A percentile compares a stretch with the other conserved stretches of the same genome.
Conservation (phyloP, 1,140 invertebrate genomes). For the Nephotettix cincticeps region DNA sequence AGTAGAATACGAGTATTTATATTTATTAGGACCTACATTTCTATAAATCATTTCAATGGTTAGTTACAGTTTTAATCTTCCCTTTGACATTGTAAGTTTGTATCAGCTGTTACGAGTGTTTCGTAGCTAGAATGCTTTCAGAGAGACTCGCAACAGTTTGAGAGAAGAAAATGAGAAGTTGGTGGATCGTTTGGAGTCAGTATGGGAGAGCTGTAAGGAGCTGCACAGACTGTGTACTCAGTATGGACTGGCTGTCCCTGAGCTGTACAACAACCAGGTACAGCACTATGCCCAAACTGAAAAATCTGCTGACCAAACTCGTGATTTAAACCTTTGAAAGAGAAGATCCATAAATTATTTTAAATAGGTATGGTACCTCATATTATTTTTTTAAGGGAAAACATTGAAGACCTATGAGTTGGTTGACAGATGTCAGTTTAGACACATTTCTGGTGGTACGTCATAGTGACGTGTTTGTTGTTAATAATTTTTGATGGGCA, state of each 20-base stretch:
- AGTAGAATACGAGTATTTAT: no score
- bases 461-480: not conserved
- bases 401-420: no score
- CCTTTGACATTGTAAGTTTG: not conserved
- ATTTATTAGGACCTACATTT: no score
- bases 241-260: conserved; percentile 32
- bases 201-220: conserved; percentile 40
- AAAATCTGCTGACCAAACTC: no score
- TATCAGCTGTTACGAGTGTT: not conserved
- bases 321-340: no score
- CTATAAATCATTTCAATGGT: no score
- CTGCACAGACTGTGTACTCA: conserved; percentile 35
- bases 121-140: conserved; percentile 31
- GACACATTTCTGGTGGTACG: not conserved
- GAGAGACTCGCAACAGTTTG: conserved; percentile 39
- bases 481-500: not conserved
- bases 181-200: conserved; percentile 33
- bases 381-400: no score
- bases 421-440: not conserved
- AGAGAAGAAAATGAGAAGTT: conserved; percentile 40
- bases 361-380: no score
- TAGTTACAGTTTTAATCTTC: not conserved
- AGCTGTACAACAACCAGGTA: conserved; percentile 20
- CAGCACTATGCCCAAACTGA: no score
- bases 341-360: no score